Evolutionary conservation across 2,113 vertebrate genomes (phyloP), one percentile per base, ranked within the genome.

Genomic region (Psilopogon haemacephalus): DNA sequence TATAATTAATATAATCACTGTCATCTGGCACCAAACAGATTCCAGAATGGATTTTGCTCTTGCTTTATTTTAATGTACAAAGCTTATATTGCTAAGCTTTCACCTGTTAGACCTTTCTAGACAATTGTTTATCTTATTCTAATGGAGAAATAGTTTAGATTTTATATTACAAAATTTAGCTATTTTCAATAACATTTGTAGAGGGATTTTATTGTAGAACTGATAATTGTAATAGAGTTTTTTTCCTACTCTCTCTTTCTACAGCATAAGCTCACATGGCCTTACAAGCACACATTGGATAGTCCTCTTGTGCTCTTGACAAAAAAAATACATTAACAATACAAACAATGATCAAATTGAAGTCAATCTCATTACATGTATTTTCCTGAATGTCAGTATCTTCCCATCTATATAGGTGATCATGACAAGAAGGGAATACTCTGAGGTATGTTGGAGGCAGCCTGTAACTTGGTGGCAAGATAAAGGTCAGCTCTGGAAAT

Each of bases 1-100:
- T 86, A 20, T 72, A 88, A 93, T 96, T 90, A 89, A 59, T 46
- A n/a, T 87, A 94, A 90, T 84, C 63, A 67, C 71, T 89, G n/a
- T 94, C 72, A 89, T 89, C 78, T 94, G 60, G 52, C n/a, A 74
- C 64, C 11, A 89, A 93, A 84, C 27, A 91, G 68, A 77, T 71
- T 93, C 52, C 42, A 83, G 79, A 89, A 92, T 8, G 24, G 40
- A 52, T 65, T 30, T 30, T 54, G 23, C 42, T 42, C 26, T 9
- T 83, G 32, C 52, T 54, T 69, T 54, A 38, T 85, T 87, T 82
- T 67, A 72, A 64, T 56, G 50, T 24, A 35, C 33, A 92, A 89
- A 73, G 2, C 3, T 37, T 77, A 10, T 6, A 48, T 63, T 46
- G 23, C 14, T 70, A 6, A 18, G 15, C 10, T 67, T 32, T 73